These are phyloP conservation scores for Didymodactylos carnosus DNA, from an alignment of 2,888 invertebrate species.

Conservation along the genomic window DNA sequence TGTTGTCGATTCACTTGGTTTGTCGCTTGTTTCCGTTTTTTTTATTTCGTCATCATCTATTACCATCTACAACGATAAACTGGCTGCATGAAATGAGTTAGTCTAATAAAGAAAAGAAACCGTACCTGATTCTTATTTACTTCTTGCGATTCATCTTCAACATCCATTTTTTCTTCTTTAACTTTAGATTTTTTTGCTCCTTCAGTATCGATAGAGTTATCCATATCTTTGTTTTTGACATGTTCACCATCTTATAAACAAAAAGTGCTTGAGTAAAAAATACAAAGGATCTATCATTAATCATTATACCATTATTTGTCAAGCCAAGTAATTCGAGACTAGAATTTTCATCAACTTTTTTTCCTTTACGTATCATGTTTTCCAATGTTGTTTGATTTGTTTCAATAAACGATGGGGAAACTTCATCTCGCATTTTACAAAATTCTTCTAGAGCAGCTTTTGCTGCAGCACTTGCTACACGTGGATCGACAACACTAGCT, in stretches of 20 bases:
- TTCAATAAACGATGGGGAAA: slow-evolving; percentile 80
- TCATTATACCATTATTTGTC: too few species aligned
- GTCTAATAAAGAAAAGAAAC: too few species aligned
- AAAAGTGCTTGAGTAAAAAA: too few species aligned
- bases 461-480: slow-evolving; percentile 87
- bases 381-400: slow-evolving; percentile 44
- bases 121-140: neutral
- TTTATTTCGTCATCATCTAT: slow-evolving; percentile 12
- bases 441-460: slow-evolving; percentile 91
- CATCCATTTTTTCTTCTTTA: slow-evolving; percentile 20
- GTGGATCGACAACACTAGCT: slow-evolving; percentile 90
- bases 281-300: too few species aligned
- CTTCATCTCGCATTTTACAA: slow-evolving; percentile 83
- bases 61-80: too few species aligned
- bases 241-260: too few species aligned
- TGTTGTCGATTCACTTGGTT: slow-evolving; percentile 15
- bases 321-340: slow-evolving; percentile 13
- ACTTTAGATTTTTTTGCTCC: slow-evolving; percentile 17
- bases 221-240: slow-evolving; percentile 12
- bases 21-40: slow-evolving; percentile 16
- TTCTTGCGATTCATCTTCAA: neutral
- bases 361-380: neutral
- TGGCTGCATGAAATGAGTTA: neutral
- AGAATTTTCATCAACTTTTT: neutral
- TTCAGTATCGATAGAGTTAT: slow-evolving; percentile 16